A percentile compares a stretch with the other conserved stretches of the same genome.
phyloP scores from a whole-genome alignment of 2,797 vertebrate genomes.

The Eulemur mongoz region DNA sequence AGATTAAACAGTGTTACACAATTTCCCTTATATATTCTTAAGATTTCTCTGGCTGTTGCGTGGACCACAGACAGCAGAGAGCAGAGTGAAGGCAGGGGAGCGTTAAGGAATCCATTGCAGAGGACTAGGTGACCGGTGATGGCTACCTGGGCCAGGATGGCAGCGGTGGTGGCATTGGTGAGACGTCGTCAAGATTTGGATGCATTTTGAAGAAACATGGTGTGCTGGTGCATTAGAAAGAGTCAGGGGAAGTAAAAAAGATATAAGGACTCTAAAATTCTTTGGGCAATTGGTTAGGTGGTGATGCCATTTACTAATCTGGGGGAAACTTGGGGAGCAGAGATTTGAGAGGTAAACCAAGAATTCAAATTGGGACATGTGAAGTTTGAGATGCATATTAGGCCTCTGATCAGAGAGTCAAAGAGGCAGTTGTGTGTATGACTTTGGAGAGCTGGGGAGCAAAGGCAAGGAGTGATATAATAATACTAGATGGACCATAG shows the following conservation, averaged over 20 bases:
- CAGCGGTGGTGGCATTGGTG: too few species aligned
- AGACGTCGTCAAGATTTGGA: background rate
- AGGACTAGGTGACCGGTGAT: background rate
- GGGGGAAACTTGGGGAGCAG: background rate
- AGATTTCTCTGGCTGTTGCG: background rate
- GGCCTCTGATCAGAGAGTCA: background rate
- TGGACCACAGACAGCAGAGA: background rate
- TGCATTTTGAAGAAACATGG: background rate
- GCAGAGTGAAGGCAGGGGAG: background rate
- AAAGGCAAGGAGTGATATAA: background rate
- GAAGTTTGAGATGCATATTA: background rate
- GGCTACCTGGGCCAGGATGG: background rate
- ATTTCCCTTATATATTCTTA: background rate
- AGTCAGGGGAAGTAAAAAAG: background rate
- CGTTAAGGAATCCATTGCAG: background rate
- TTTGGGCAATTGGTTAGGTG: background rate
- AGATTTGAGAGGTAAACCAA: background rate
- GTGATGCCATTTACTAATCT: background rate
- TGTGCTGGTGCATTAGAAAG: background rate
- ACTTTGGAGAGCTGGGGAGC: background rate
- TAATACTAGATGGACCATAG: background rate
- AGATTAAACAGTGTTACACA: background rate
- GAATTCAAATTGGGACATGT: background rate
- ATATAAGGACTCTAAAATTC: background rate
- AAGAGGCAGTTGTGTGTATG: background rate